A percentile compares a stretch with the other conserved stretches of the same genome.
Evolutionary conservation across 2,888 invertebrate species (phyloP).

Genomic region (Pocota personata): DNA sequence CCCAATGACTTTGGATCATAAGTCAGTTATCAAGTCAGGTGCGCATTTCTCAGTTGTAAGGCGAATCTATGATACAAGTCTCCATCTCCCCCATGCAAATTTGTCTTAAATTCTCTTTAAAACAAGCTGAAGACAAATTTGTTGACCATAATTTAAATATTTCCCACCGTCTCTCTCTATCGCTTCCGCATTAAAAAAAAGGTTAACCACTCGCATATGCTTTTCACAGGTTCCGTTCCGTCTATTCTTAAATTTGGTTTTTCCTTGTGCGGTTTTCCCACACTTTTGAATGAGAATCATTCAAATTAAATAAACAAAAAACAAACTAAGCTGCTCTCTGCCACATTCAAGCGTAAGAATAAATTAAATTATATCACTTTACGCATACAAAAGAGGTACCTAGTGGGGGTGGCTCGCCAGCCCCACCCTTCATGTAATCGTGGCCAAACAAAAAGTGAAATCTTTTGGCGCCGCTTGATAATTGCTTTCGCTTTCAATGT

Average conservation of each 20-base stretch:
- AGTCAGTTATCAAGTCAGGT: no score
- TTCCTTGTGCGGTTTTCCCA: slow-evolving; percentile 3
- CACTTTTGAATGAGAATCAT: slow-evolving; percentile 1
- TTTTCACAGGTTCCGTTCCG: slow-evolving; percentile 13
- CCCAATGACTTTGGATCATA: no score
- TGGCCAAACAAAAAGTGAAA: background rate
- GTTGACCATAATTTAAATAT: slow-evolving; percentile 13
- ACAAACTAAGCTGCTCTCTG: background rate
- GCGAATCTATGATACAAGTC: background rate
- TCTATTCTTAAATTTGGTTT: background rate
- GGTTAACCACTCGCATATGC: slow-evolving; percentile 16
- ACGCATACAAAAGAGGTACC: background rate
- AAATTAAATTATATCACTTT: slow-evolving; percentile 13
- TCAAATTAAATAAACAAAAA: background rate
- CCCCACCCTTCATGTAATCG: background rate
- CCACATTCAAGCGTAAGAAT: background rate
- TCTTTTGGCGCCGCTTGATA: background rate
- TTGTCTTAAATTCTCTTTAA: background rate
- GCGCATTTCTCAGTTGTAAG: no score
- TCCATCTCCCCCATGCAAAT: background rate
- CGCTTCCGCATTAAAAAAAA: slow-evolving; percentile 3
- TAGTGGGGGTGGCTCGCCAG: background rate
- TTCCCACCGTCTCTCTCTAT: slow-evolving; percentile 1
- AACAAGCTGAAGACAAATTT: background rate
- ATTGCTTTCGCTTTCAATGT: slow-evolving; percentile 2